Evolutionary conservation across 2,113 vertebrate species (phyloP).

Genomic region (Anas platyrhynchos): DNA sequence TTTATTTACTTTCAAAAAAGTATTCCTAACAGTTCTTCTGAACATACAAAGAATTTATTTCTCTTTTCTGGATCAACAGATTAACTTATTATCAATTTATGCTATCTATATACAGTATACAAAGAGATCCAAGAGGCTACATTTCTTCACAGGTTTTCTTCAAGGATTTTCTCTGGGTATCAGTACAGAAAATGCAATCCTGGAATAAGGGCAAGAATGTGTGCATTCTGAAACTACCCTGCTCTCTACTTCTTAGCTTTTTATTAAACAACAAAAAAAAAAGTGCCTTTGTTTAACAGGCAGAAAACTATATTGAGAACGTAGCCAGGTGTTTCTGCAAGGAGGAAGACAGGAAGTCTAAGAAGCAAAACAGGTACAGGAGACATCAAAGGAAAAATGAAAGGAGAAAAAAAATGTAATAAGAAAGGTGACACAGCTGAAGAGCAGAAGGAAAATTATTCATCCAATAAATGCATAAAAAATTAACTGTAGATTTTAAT

Average conservation of each 20-base stretch:
- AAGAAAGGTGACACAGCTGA: neutral
- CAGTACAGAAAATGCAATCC: neutral
- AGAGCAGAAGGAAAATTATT: neutral
- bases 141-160: neutral
- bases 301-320: neutral
- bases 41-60: neutral
- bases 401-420: neutral
- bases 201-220: neutral
- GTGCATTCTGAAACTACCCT: neutral
- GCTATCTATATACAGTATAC: neutral
- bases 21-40: neutral
- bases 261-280: neutral
- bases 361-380: neutral
- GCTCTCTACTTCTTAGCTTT: neutral
- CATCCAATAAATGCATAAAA: neutral
- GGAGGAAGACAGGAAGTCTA: neutral
- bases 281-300: neutral
- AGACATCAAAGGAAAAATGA: neutral
- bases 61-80: neutral
- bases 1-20: neutral
- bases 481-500: neutral
- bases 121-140: neutral
- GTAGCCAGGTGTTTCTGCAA: neutral
- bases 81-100: neutral
- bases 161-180: neutral